Conservation (phyloP, 2,113 vertebrate species). For the Elephantulus edwardii region DNA sequence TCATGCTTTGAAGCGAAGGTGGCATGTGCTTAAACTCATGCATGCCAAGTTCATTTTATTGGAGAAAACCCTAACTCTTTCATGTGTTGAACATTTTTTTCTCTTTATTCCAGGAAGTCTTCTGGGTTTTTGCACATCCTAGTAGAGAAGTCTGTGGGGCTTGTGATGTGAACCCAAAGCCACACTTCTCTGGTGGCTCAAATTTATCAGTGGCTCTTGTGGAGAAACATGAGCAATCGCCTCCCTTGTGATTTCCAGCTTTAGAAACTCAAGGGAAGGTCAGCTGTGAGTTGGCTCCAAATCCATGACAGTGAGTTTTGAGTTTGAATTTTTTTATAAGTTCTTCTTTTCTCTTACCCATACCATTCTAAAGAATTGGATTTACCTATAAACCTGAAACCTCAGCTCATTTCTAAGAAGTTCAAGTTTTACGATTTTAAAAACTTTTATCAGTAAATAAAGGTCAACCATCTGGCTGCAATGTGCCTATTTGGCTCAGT, state of each 20-base stretch:
- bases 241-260: too few relatives aligned
- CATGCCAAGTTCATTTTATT: background rate
- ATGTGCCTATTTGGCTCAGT: conserved; percentile 77
- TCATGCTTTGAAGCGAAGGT: background rate
- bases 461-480: conserved; percentile 84
- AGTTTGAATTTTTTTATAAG: background rate
- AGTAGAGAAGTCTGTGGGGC: too few relatives aligned
- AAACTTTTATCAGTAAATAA: conserved; percentile 83
- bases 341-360: background rate
- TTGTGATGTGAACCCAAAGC: too few relatives aligned
- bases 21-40: background rate
- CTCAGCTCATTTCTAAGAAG: conserved; percentile 67
- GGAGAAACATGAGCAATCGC: too few relatives aligned
- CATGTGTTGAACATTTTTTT: accelerated
- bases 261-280: too few relatives aligned
- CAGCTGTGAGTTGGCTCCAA: too few relatives aligned
- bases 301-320: too few relatives aligned
- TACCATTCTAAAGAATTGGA: background rate
- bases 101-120: background rate
- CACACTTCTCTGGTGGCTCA: too few relatives aligned
- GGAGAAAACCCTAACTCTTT: accelerated
- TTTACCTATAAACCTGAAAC: conserved; percentile 51
- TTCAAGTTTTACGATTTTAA: conserved; percentile 73
- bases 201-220: too few relatives aligned
- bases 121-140: background rate